A percentile compares a stretch with the other conserved stretches of the same genome.
phyloP scores from a whole-genome alignment of 2,888 invertebrate species.

The Myathropa florea region DNA sequence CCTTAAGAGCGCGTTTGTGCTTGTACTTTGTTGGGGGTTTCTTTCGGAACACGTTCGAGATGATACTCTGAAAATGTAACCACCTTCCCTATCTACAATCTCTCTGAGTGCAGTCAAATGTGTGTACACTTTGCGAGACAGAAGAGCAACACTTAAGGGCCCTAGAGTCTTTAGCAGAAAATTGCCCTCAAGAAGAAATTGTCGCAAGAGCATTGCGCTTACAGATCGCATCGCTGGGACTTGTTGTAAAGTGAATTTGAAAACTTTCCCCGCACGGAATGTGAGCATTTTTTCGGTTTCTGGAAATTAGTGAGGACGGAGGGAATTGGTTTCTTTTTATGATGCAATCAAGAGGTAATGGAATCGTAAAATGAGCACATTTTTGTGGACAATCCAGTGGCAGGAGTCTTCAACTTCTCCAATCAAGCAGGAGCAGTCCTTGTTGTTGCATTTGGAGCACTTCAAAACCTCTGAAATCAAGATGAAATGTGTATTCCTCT shows the following conservation, averaged over 20 bases:
- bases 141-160: background rate
- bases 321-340: background rate
- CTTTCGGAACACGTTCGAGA: background rate
- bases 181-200: background rate
- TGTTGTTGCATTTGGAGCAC: no score
- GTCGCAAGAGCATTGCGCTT: background rate
- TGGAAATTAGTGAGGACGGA: background rate
- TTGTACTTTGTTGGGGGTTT: background rate
- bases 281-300: no score
- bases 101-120: background rate
- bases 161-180: background rate
- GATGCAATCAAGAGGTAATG: background rate
- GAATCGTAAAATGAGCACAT: background rate
- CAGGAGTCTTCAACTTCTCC: no score
- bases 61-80: conserved; percentile 4
- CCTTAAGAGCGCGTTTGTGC: background rate
- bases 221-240: background rate
- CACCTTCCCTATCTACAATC: conserved; percentile 4
- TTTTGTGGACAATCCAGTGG: no score
- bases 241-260: background rate
- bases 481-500: no score
- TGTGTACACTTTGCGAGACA: background rate
- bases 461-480: no score
- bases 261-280: background rate
- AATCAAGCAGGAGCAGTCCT: no score